Percentiles rank a stretch among this genome's conserved stretches.
These are phyloP conservation scores for Cryptomyrus ogoouensis DNA, from an alignment of 2,113 vertebrate species.

Conservation along the genomic window DNA sequence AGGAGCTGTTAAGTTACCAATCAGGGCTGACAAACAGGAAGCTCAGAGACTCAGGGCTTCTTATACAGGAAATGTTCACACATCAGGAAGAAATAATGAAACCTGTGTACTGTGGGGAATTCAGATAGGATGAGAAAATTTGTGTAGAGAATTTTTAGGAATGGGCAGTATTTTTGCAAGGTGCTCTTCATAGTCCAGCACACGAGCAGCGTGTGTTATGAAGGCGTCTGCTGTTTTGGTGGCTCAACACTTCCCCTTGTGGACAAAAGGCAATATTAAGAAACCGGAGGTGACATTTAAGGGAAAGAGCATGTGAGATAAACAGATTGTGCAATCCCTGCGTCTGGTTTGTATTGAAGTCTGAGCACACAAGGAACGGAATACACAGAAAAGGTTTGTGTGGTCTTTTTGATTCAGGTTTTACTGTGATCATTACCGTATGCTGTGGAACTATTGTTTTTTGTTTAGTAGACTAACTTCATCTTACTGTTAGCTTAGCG, in stretches of 20 bases:
- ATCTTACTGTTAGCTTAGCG: neutral
- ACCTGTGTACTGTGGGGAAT: neutral
- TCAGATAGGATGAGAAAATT: neutral
- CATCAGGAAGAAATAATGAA: neutral
- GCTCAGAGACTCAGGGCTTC: neutral
- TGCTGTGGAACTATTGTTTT: neutral
- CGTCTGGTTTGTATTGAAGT: slow-evolving; percentile 9
- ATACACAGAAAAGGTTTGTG: neutral
- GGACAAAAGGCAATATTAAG: slow-evolving; percentile 23
- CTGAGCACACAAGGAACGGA: neutral
- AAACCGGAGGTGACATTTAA: slow-evolving; percentile 29
- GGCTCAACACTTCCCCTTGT: slow-evolving; percentile 36
- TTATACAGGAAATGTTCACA: neutral
- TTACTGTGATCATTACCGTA: neutral
- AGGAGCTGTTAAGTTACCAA: neutral
- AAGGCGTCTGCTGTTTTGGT: neutral
- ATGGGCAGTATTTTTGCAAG: neutral
- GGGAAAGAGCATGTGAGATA: slow-evolving; percentile 30
- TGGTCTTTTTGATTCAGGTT: neutral
- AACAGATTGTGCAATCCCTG: slow-evolving; percentile 56
- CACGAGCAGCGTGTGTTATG: neutral
- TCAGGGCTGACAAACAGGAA: neutral
- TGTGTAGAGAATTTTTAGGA: neutral
- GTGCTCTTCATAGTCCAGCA: neutral
- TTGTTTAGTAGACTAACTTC: neutral